Base-by-base conservation (phyloP, 2,888 invertebrate genomes). In the Disparrhopalites patrizii region DNA sequence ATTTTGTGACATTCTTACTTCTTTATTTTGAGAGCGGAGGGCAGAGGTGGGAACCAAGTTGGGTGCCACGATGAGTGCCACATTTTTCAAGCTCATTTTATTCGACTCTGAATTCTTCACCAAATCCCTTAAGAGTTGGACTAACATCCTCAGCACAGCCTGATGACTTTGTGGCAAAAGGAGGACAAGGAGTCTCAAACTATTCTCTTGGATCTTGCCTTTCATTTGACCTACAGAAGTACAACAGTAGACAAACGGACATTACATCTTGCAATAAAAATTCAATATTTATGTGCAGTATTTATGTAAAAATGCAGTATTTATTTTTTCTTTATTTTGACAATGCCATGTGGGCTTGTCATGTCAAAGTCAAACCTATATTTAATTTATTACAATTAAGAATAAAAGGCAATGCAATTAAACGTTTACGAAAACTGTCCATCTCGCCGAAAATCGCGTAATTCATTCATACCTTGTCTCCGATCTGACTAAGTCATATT, bases 61-160 rank as follows among this genome's bases (percentile, higher is more conserved):
- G n/a, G 95, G 95, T 18, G 94, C 94, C 73, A 94, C 90, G 75
- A 95, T 94, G 86, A 93, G 93, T 33, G 94, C 90, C 40, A 95
- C 92, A 79, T 94, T 95, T 78, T 91, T 91, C 69, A 90, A 84
- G 75, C 87, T 88, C 95, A 95, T 95, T 81, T 92, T 89, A 81
- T 95, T 95, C 73, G 83, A 81, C 66, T 81, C 79, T 75, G 86
- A 84, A 75, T 87, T 83, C 54, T 85, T 85, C 2, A 88, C 86
- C 61, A 95, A 86, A 76, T 86, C 83, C 60, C 85, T 84, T 72
- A 92, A 85, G 76, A 94, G 91, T n/a, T 84, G 83, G 73, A 95
- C 80, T 72, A 95, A 80, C 69, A 88, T 86, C 75, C 91, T 86
- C 67, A 90, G 82, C 0, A 93, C 91, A 75, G 90, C 89, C 72